phyloP scores from a whole-genome alignment of 2,888 invertebrate genomes.

The Dryococelus australis region DNA sequence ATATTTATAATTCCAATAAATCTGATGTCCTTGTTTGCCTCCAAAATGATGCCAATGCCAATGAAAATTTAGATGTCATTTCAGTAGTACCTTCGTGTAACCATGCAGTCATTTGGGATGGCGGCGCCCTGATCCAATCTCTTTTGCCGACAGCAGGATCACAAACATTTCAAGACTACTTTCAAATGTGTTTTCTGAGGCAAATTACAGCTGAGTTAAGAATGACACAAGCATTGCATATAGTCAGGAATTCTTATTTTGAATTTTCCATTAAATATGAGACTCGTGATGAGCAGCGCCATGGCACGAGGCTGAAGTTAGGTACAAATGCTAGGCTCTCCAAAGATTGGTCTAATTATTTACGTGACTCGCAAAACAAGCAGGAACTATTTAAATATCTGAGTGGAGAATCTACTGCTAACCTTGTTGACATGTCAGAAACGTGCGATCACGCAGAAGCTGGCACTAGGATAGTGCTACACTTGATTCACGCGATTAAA shows the following conservation, averaged over 20 bases:
- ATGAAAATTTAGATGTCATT: background rate
- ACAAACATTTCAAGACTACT: conserved; percentile 2
- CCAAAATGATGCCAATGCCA: background rate
- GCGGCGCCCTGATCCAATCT: background rate
- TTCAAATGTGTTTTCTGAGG: background rate
- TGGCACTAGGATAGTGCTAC: no score
- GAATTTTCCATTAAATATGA: background rate
- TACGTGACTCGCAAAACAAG: conserved; percentile 7
- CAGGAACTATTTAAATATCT: background rate
- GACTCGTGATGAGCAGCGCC: background rate
- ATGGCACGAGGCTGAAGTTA: background rate
- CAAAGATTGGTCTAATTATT: background rate
- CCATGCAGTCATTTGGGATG: background rate
- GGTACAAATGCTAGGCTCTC: background rate
- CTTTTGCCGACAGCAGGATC: background rate
- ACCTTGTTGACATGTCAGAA: background rate
- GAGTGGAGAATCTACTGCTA: background rate
- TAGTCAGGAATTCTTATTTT: background rate
- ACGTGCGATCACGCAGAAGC: no score
- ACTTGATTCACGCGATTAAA: background rate
- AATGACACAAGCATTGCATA: background rate
- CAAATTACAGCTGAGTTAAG: no score
- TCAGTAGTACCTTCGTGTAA: background rate
- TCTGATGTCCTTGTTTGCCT: conserved; percentile 2
- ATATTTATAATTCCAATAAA: background rate